Evolutionary conservation across 2,797 vertebrate genomes (phyloP).

Genomic region (Chlorospingus flavigularis): DNA sequence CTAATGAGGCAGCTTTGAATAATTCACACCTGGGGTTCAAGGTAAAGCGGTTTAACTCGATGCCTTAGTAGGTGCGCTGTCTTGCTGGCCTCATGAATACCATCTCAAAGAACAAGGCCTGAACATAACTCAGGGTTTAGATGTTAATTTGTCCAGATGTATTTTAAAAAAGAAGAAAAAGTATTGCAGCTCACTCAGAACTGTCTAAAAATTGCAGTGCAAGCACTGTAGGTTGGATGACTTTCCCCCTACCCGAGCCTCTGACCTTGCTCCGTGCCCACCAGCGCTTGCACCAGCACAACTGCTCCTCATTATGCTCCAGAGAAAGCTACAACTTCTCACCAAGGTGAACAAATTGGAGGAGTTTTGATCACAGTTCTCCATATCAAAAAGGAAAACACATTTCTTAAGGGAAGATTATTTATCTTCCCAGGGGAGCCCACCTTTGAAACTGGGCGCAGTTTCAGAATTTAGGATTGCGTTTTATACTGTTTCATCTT

Average conservation of each 20-base stretch:
- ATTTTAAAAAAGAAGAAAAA: neutral
- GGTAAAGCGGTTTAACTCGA: conserved; percentile 17
- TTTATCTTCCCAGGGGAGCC: neutral
- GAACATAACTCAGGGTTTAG: neutral
- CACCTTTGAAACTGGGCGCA: neutral
- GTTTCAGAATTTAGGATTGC: neutral
- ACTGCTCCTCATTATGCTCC: rapidly evolving
- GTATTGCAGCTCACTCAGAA: neutral
- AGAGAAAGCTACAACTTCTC: neutral
- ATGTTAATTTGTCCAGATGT: neutral
- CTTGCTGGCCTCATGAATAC: conserved; percentile 24
- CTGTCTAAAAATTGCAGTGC: neutral
- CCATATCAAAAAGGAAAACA: neutral
- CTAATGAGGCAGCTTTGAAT: conserved; percentile 36
- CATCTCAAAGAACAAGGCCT: neutral
- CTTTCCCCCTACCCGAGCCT: neutral
- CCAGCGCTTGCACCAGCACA: neutral
- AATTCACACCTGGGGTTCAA: conserved; percentile 42
- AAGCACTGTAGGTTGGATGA: neutral
- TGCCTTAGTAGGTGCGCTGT: neutral
- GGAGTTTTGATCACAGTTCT: neutral
- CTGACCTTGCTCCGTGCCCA: neutral
- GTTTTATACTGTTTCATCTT: neutral
- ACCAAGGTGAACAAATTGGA: neutral
- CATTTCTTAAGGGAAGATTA: neutral